Evolutionary conservation across 2,888 invertebrate genomes (phyloP).

Genomic region (Epinotia demarniana): DNA sequence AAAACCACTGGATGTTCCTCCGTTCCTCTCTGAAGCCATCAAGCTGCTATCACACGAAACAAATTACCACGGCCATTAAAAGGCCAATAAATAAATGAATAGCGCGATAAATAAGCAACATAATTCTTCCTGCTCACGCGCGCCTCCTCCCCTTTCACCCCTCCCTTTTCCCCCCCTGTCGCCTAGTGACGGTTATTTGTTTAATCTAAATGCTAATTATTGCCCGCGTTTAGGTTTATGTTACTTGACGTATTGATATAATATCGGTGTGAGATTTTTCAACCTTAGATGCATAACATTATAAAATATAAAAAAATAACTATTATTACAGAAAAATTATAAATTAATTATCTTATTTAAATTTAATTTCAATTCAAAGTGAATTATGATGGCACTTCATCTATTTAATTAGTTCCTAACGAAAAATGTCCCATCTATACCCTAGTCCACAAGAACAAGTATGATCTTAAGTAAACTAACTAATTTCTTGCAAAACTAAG

Average conservation of each 20-base stretch:
- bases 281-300: background rate
- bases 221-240: conserved; percentile 44
- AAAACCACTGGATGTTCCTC: background rate
- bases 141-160: conserved; percentile 1
- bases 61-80: conserved; percentile 52
- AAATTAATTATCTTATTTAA: no score
- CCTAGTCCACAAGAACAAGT: no score
- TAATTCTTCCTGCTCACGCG: conserved; percentile 62
- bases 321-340: no score
- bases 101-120: conserved; percentile 66
- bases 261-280: background rate
- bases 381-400: no score
- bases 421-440: no score
- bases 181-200: conserved; percentile 67
- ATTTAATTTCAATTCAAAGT: no score
- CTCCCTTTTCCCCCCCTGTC: background rate
- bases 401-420: no score
- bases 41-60: conserved; percentile 21
- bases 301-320: no score
- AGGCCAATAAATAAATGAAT: conserved; percentile 68
- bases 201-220: conserved; percentile 81
- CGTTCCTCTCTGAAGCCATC: conserved; percentile 6
- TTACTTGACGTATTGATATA: background rate
- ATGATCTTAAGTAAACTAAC: no score
- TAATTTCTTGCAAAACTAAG: no score